These are phyloP conservation scores for Myzus persicae DNA, from an alignment of 1,140 invertebrate genomes.

Conservation along the genomic window DNA sequence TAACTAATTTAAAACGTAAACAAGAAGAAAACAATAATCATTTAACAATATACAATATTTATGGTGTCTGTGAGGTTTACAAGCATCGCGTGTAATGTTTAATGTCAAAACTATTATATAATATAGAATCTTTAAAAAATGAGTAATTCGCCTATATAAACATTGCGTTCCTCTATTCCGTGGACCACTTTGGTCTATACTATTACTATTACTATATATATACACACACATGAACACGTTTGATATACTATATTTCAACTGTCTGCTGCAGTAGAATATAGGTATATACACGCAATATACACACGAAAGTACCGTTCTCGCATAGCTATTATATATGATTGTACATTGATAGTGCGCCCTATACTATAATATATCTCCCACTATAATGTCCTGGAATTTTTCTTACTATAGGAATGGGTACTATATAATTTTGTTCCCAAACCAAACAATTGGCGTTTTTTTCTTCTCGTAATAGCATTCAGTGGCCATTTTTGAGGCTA, in stretches of 20 bases:
- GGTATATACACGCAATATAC: not conserved
- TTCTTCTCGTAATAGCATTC: conserved; percentile 28
- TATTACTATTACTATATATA: not conserved
- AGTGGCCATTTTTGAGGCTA: conserved; percentile 39
- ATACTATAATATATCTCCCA: conserved; percentile 24
- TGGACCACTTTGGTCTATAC: not conserved
- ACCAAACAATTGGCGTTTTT: conserved; percentile 36
- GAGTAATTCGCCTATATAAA: not conserved
- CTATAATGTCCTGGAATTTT: conserved; percentile 41
- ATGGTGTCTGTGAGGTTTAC: not conserved
- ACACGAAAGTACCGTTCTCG: conserved; percentile 27
- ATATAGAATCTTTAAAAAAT: not conserved
- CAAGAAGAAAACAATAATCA: not conserved
- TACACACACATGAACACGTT: not conserved
- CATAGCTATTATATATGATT: conserved; percentile 32
- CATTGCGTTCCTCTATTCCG: not conserved
- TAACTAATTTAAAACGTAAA: not conserved
- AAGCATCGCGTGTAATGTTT: not conserved
- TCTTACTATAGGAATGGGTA: not conserved
- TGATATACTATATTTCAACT: conserved; percentile 29
- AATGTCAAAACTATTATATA: not conserved
- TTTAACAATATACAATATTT: not conserved
- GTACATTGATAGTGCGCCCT: not conserved
- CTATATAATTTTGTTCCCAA: conserved; percentile 25
- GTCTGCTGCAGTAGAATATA: not conserved